Conservation (phyloP, 1,140 invertebrate genomes). For the Trypoxylus dichotomus region DNA sequence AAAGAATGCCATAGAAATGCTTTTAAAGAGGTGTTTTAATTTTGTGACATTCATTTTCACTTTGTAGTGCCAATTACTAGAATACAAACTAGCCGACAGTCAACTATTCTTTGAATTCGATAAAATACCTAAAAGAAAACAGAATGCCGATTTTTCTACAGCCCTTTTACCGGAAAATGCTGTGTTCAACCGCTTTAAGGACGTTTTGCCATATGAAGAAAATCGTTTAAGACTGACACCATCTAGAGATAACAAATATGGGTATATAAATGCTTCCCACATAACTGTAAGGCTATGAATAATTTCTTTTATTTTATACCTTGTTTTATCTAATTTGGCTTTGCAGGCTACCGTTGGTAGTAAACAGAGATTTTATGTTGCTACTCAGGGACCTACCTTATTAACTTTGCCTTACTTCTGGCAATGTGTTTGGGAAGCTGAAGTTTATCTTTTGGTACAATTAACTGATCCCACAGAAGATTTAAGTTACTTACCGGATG, state of each 20-base stretch:
- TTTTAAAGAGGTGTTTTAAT: too few species aligned
- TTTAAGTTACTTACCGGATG: slow-evolving; percentile 62
- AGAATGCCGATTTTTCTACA: slow-evolving; percentile 67
- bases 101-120: slow-evolving; percentile 87
- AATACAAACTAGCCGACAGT: slow-evolving; percentile 77
- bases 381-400: slow-evolving; percentile 73
- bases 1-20: too few species aligned
- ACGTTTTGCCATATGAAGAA: slow-evolving; percentile 86
- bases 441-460: slow-evolving; percentile 77
- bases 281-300: slow-evolving; percentile 63
- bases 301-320: neutral
- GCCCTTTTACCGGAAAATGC: slow-evolving; percentile 69
- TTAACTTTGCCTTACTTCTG: slow-evolving; percentile 71
- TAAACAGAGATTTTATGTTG: slow-evolving; percentile 80
- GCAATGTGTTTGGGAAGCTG: slow-evolving; percentile 86
- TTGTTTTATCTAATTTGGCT: neutral
- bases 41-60: slow-evolving; percentile 20
- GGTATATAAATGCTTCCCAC: slow-evolving; percentile 90
- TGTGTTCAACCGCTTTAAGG: slow-evolving; percentile 61
- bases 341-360: slow-evolving; percentile 71
- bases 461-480: slow-evolving; percentile 69
- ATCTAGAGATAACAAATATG: slow-evolving; percentile 76
- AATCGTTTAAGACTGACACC: slow-evolving; percentile 79
- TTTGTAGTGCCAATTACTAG: slow-evolving; percentile 75
- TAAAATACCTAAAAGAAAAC: slow-evolving; percentile 77